Conservation (phyloP, 2,888 invertebrate species). For the Polyommatus iphigenia region DNA sequence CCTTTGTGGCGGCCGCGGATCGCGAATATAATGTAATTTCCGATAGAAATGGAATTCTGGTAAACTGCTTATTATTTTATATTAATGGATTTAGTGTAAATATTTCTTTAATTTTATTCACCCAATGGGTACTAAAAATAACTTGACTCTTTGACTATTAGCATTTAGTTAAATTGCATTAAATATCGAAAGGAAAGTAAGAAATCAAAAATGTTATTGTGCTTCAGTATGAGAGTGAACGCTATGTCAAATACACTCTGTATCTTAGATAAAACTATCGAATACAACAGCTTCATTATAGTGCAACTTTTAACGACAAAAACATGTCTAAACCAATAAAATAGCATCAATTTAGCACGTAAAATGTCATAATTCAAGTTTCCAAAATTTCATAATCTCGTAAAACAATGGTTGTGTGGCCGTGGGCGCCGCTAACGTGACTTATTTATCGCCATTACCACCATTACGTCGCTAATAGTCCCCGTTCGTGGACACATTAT, state of each 20-base stretch:
- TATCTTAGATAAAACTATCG: too few species aligned
- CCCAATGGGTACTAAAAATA: too few species aligned
- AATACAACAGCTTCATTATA: too few species aligned
- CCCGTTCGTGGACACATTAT: constrained; percentile 44
- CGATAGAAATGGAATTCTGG: constrained; percentile 29
- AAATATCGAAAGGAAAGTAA: too few species aligned
- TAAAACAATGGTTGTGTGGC: not conserved
- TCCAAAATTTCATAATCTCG: not conserved
- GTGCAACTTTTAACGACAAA: too few species aligned
- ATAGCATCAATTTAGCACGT: not conserved
- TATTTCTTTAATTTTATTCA: not conserved
- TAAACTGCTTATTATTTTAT: constrained; percentile 12
- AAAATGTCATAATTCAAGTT: not conserved
- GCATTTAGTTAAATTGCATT: too few species aligned
- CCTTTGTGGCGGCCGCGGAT: constrained; percentile 33
- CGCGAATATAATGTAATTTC: constrained; percentile 20
- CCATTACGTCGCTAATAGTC: constrained; percentile 71
- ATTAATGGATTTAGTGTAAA: not conserved
- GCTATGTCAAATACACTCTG: too few species aligned
- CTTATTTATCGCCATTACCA: constrained; percentile 72
- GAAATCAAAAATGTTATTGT: too few species aligned
- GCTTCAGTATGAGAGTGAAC: too few species aligned
- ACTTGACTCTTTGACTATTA: too few species aligned
- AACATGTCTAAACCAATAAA: too few species aligned
- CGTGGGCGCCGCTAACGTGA: constrained; percentile 36